Evolutionary conservation across 2,113 vertebrate genomes (phyloP).

Genomic region (Azemiops feae): DNA sequence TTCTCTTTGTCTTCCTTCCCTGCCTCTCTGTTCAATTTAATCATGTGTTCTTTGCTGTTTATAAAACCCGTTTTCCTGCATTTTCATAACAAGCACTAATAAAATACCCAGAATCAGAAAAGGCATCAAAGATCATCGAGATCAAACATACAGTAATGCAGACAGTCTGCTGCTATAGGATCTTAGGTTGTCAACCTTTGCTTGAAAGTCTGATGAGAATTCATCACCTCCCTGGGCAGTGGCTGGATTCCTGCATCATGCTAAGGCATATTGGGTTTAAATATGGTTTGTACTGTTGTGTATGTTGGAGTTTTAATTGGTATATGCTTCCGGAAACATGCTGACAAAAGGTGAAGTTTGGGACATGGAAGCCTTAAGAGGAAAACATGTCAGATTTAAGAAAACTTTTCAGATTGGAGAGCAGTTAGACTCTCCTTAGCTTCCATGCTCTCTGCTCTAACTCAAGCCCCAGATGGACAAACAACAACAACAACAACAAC

Average conservation of each 20-base stretch:
- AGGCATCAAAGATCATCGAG: neutral
- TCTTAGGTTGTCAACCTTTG: neutral
- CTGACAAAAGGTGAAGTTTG: neutral
- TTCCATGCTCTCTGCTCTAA: neutral
- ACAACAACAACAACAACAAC: too few relatives aligned
- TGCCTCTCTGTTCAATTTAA: neutral
- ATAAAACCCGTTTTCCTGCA: neutral
- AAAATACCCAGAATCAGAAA: neutral
- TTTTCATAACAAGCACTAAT: neutral
- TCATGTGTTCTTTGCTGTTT: neutral
- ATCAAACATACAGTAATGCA: neutral
- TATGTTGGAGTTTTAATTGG: neutral
- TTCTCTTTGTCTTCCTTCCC: neutral
- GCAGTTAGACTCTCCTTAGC: neutral
- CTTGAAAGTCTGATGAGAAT: neutral
- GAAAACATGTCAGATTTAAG: neutral
- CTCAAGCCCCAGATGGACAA: neutral
- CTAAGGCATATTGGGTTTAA: neutral
- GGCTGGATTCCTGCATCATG: neutral
- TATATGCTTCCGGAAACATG: neutral
- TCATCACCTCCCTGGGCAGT: neutral
- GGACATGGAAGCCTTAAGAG: neutral
- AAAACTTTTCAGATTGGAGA: neutral
- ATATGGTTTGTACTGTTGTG: neutral
- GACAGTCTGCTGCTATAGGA: neutral